Conservation (phyloP, 1,140 invertebrate genomes). For the Adoxophyes honmai region DNA sequence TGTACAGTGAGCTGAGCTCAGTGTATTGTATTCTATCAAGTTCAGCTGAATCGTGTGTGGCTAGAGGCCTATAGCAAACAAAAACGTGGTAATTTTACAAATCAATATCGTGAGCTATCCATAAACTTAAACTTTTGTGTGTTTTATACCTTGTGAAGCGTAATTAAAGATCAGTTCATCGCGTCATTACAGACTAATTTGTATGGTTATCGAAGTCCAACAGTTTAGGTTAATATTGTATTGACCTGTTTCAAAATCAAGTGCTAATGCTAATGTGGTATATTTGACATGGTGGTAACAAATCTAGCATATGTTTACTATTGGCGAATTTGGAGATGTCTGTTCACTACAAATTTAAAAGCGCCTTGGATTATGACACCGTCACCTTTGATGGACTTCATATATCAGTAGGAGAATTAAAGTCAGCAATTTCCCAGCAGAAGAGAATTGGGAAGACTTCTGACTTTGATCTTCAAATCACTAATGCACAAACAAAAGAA, state of each 20-base stretch:
- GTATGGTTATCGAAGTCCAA: neutral
- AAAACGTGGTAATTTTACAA: too few relatives aligned
- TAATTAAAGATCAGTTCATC: too few relatives aligned
- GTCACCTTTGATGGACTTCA: constrained; percentile 98
- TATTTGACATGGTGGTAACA: constrained; percentile 55
- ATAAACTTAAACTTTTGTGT: too few relatives aligned
- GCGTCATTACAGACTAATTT: too few relatives aligned
- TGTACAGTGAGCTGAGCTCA: too few relatives aligned
- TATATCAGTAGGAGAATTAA: constrained; percentile 96
- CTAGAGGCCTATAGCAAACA: too few relatives aligned
- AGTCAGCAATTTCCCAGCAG: constrained; percentile 96
- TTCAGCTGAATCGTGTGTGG: too few relatives aligned
- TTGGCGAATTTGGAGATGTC: constrained; percentile 87
- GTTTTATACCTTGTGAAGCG: too few relatives aligned
- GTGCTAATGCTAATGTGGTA: neutral
- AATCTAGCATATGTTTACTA: constrained; percentile 27
- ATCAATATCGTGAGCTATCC: too few relatives aligned
- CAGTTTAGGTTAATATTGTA: constrained; percentile 8
- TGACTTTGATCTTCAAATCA: constrained; percentile 97
- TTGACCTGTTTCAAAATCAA: neutral
- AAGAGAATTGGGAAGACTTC: constrained; percentile 95
- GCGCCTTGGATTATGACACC: constrained; percentile 95
- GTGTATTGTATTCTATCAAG: too few relatives aligned
- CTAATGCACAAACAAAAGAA: constrained; percentile 98
- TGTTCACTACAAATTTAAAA: constrained; percentile 99